Conservation (phyloP, 1,140 invertebrate species). For the Lanistes nyassanus region DNA sequence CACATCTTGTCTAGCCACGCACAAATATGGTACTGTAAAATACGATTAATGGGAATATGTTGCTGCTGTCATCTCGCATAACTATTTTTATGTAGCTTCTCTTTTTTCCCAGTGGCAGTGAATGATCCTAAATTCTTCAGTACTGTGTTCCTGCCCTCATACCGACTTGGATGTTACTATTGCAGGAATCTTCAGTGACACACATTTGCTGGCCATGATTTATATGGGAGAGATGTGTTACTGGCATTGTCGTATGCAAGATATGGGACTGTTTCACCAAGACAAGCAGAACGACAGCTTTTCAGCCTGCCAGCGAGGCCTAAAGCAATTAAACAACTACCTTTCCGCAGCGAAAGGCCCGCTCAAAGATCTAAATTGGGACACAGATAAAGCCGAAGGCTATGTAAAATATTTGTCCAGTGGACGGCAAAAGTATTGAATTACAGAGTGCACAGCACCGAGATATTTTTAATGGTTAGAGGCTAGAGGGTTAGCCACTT, state of each 20-base stretch:
- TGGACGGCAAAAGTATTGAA: too few relatives aligned
- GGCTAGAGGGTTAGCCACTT: too few relatives aligned
- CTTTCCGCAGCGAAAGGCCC: conserved; percentile 47
- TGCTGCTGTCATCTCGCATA: too few relatives aligned
- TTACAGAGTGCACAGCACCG: too few relatives aligned
- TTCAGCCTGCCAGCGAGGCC: neutral
- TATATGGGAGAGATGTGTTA: conserved; percentile 61
- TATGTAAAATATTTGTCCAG: conserved; percentile 37
- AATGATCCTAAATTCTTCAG: too few relatives aligned
- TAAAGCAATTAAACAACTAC: conserved; percentile 38
- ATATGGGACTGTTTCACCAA: neutral
- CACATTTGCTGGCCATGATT: conserved; percentile 57
- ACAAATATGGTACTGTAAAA: too few relatives aligned
- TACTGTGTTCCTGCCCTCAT: too few relatives aligned
- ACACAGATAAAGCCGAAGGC: conserved; percentile 44
- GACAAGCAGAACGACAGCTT: neutral
- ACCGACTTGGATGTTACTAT: neutral
- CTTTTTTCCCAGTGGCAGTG: too few relatives aligned
- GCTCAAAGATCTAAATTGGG: conserved; percentile 47
- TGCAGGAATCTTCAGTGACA: conserved; percentile 58
- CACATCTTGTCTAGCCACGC: too few relatives aligned
- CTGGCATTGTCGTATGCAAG: conserved; percentile 40
- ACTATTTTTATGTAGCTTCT: too few relatives aligned
- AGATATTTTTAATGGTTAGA: too few relatives aligned
- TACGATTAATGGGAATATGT: too few relatives aligned